Percentiles rank a stretch among this genome's conserved stretches.
Conservation (phyloP, 2,797 vertebrate species). For the Pelobates cultripes region DNA sequence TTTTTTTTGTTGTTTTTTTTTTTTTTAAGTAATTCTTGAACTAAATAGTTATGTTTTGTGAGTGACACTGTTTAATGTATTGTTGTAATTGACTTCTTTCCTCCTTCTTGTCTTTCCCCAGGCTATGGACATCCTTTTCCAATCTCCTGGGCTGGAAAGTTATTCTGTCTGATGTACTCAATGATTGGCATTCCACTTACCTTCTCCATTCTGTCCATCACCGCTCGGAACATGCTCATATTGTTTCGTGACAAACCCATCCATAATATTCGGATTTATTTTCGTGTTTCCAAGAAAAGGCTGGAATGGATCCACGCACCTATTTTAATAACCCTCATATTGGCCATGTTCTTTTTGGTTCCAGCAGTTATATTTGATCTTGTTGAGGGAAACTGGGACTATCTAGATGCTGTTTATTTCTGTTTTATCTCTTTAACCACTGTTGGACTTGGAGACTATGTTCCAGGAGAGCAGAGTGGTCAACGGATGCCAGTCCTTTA, state of each 20-base stretch:
- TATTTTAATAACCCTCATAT: slow-evolving; percentile 59
- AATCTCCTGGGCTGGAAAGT: slow-evolving; percentile 72
- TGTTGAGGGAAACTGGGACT: slow-evolving; percentile 68
- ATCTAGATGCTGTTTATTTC: slow-evolving; percentile 78
- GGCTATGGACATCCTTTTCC: slow-evolving; percentile 78
- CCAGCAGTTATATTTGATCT: slow-evolving; percentile 70
- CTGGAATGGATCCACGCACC: slow-evolving; percentile 63
- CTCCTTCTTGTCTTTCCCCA: slow-evolving; percentile 48
- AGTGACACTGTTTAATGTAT: no score
- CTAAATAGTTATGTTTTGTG: no score
- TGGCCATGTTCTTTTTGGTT: slow-evolving; percentile 68
- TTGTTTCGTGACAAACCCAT: slow-evolving; percentile 62
- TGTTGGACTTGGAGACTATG: slow-evolving; percentile 74
- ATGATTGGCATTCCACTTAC: slow-evolving; percentile 77
- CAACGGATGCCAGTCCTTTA: slow-evolving; percentile 63
- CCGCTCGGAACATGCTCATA: slow-evolving; percentile 69
- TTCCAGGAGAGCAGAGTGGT: slow-evolving; percentile 65
- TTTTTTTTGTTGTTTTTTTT: background rate
- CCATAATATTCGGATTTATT: slow-evolving; percentile 60
- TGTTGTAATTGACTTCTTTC: no score
- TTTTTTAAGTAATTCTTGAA: background rate
- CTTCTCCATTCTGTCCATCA: slow-evolving; percentile 68
- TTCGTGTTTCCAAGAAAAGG: slow-evolving; percentile 61
- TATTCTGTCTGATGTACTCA: slow-evolving; percentile 76
- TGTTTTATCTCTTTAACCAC: slow-evolving; percentile 82